These are phyloP conservation scores for Parambassis ranga DNA, from an alignment of 2,797 vertebrate species.

Conservation along the genomic window DNA sequence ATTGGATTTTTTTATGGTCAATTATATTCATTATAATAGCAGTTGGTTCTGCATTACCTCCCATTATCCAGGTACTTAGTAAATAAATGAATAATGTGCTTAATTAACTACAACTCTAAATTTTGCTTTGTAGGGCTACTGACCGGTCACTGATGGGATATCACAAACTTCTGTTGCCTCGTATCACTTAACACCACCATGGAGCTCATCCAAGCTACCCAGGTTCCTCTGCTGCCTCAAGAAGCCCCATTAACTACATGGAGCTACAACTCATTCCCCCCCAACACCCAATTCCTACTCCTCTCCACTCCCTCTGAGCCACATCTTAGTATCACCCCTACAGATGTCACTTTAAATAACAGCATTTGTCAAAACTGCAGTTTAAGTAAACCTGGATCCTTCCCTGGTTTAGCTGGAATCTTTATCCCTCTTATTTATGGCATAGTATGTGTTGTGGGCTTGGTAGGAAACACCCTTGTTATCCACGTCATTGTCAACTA, in stretches of 20 bases:
- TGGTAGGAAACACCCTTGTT: conserved; percentile 90
- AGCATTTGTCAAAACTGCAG: conserved; percentile 60
- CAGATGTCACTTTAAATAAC: conserved; percentile 30
- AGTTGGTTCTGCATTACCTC: too few species aligned
- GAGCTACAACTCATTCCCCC: conserved; percentile 37
- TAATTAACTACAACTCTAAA: neutral
- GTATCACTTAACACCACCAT: conserved; percentile 31
- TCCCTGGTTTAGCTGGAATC: conserved; percentile 69
- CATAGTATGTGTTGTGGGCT: conserved; percentile 86
- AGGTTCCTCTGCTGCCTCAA: conserved; percentile 22
- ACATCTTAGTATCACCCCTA: neutral
- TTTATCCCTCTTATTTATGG: conserved; percentile 86
- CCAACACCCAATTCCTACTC: conserved; percentile 49
- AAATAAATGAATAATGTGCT: too few species aligned
- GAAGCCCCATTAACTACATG: conserved; percentile 6
- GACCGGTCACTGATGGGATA: conserved; percentile 29
- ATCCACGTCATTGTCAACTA: conserved; percentile 92
- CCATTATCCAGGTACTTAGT: too few species aligned
- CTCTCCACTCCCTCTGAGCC: conserved; percentile 45
- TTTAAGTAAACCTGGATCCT: neutral
- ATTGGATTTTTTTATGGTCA: too few species aligned
- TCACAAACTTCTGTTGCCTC: neutral
- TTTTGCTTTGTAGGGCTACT: conserved; percentile 22
- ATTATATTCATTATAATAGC: too few species aligned
- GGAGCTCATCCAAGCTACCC: conserved; percentile 62